A percentile compares a stretch with the other conserved stretches of the same genome.
Evolutionary conservation across 2,113 vertebrate species (phyloP).

Genomic region (Phalacrocorax pelagicus): DNA sequence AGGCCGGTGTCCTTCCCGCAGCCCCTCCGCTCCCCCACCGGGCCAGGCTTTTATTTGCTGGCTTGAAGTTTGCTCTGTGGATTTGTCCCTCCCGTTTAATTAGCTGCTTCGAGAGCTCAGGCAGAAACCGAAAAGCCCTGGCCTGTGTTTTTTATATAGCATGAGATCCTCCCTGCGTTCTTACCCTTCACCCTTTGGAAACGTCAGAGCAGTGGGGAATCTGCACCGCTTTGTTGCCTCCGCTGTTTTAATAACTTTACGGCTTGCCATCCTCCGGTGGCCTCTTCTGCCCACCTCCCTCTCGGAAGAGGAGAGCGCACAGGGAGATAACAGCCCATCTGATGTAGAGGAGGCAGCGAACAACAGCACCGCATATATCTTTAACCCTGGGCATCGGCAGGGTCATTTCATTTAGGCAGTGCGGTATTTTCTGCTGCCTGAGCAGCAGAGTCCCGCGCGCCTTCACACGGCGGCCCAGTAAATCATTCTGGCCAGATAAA

Average conservation of each 20-base stretch:
- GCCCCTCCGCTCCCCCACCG: not conserved
- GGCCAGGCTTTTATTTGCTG: not conserved
- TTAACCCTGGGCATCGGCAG: not conserved
- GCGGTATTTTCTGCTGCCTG: not conserved
- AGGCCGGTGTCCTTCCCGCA: not conserved
- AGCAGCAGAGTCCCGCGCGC: not conserved
- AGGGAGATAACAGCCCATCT: not conserved
- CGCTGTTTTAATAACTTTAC: not conserved
- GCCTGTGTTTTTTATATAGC: not conserved
- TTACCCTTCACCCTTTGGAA: slow-evolving; percentile 33
- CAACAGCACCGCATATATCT: not conserved
- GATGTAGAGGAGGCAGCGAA: not conserved
- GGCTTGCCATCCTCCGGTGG: not conserved
- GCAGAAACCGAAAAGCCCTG: not conserved
- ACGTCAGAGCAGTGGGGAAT: slow-evolving; percentile 23
- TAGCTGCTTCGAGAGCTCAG: not conserved
- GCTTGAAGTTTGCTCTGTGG: not conserved
- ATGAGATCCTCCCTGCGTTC: not conserved
- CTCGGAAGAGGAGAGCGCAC: not conserved
- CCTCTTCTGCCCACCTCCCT: not conserved
- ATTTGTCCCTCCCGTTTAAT: slow-evolving; percentile 38
- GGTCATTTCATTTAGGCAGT: not conserved
- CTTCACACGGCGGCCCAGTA: not conserved
- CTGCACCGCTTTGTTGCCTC: not conserved
- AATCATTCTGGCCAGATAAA: slow-evolving; percentile 39